Evolutionary conservation across 1,140 invertebrate species (phyloP).

Genomic region (Camponotus vicinus): DNA sequence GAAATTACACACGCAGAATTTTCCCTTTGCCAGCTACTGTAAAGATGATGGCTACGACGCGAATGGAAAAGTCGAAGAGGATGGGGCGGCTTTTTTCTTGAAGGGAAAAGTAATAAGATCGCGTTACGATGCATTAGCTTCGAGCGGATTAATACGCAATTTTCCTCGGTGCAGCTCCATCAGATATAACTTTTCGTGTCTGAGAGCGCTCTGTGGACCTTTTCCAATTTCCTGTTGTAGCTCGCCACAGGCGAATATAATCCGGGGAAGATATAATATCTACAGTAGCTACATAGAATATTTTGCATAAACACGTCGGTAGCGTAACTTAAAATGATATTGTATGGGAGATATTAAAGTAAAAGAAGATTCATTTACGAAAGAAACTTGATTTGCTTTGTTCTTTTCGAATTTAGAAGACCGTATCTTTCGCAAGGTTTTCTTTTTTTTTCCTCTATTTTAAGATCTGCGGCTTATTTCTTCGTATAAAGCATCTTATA

Average conservation of each 20-base stretch:
- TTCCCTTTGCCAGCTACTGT: conserved; percentile 24
- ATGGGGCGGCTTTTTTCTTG: neutral
- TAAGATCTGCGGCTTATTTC: conserved; percentile 26
- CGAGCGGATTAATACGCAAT: conserved; percentile 63
- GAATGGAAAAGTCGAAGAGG: conserved; percentile 11
- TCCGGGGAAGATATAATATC: conserved; percentile 4
- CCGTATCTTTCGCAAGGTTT: neutral
- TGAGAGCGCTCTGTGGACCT: conserved; percentile 18
- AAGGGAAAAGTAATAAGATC: conserved; percentile 56
- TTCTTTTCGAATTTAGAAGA: neutral
- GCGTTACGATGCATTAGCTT: conserved; percentile 54
- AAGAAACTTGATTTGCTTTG: neutral
- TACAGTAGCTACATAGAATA: neutral
- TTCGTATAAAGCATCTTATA: neutral
- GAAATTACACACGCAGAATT: conserved; percentile 12
- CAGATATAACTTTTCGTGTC: conserved; percentile 58
- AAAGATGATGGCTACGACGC: conserved; percentile 10
- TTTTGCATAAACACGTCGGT: conserved; percentile 15
- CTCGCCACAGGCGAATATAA: conserved; percentile 31
- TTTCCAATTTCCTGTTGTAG: conserved; percentile 60
- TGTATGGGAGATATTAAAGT: conserved; percentile 4
- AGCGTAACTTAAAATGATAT: conserved; percentile 28
- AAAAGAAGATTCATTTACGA: neutral
- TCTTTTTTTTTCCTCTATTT: conserved; percentile 6
- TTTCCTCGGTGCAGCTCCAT: conserved; percentile 43